Conservation (phyloP, 2,888 invertebrate species). For the Dryococelus australis region DNA sequence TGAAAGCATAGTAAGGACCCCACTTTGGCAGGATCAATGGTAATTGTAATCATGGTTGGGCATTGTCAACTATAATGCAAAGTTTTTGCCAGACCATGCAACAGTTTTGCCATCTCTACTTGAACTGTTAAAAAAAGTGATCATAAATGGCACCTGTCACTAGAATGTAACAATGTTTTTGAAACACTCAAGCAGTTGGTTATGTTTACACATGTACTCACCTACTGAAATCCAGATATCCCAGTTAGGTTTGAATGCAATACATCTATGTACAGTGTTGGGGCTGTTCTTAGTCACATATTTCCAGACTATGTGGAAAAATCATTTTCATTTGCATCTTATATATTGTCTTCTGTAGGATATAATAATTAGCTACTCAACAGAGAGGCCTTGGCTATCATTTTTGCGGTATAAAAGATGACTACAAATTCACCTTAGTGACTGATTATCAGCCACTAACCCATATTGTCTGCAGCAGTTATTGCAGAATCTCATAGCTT, state of each 20-base stretch:
- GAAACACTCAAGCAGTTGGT: too few relatives aligned
- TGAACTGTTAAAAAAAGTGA: too few relatives aligned
- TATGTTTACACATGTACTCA: background rate
- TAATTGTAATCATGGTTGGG: slow-evolving; percentile 47
- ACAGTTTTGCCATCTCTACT: background rate
- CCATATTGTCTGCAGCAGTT: slow-evolving; percentile 53
- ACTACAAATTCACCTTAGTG: slow-evolving; percentile 49
- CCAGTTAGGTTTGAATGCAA: slow-evolving; percentile 54
- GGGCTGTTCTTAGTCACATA: slow-evolving; percentile 50
- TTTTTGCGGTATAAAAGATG: slow-evolving; percentile 49
- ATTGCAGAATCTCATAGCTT: slow-evolving; percentile 50
- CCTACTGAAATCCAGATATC: background rate
- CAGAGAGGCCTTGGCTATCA: slow-evolving; percentile 49
- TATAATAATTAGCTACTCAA: slow-evolving; percentile 50
- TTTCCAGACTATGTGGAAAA: slow-evolving; percentile 44
- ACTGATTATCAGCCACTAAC: slow-evolving; percentile 57
- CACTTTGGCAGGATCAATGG: slow-evolving; percentile 37
- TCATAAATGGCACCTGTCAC: too few relatives aligned
- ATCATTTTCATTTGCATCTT: slow-evolving; percentile 48
- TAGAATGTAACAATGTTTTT: too few relatives aligned
- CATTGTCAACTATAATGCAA: slow-evolving; percentile 38
- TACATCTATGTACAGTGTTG: slow-evolving; percentile 49
- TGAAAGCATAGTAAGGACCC: background rate
- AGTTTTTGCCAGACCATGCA: background rate
- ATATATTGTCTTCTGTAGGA: slow-evolving; percentile 47